Percentiles rank a stretch among this genome's conserved stretches.
Conservation (phyloP, 2,113 vertebrate genomes). For the Melanocharis versteri region DNA sequence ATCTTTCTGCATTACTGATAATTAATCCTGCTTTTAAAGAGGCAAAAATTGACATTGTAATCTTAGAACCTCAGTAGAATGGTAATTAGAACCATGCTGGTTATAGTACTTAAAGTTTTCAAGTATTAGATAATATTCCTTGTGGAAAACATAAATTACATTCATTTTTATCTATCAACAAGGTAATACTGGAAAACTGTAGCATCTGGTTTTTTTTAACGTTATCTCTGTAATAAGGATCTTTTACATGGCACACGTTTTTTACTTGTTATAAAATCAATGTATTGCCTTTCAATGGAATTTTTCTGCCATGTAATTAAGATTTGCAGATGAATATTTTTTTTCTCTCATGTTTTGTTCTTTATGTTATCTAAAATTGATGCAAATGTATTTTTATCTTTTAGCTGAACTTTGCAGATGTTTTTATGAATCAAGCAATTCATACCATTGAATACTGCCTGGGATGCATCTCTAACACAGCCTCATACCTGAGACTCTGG, state of each 20-base stretch:
- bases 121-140: not conserved
- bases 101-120: not conserved
- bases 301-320: not conserved
- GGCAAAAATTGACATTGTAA: not conserved
- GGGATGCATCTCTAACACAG: slow-evolving; percentile 95
- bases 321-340: not conserved
- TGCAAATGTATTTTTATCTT: not conserved
- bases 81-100: not conserved
- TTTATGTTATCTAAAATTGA: not conserved
- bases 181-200: not conserved
- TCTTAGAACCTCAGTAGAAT: not conserved
- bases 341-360: not conserved
- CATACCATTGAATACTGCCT: slow-evolving; percentile 97
- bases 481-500: slow-evolving; percentile 95
- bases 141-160: not conserved
- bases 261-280: not conserved
- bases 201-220: not conserved
- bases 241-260: not conserved
- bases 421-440: slow-evolving; percentile 89
- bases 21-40: not conserved
- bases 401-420: slow-evolving; percentile 86
- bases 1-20: not conserved
- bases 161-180: not conserved
- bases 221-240: not conserved
- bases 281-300: not conserved